A percentile compares a stretch with the other conserved stretches of the same genome.
Evolutionary conservation across 2,797 vertebrate species (phyloP).

Genomic region (Myotis pilosus): DNA sequence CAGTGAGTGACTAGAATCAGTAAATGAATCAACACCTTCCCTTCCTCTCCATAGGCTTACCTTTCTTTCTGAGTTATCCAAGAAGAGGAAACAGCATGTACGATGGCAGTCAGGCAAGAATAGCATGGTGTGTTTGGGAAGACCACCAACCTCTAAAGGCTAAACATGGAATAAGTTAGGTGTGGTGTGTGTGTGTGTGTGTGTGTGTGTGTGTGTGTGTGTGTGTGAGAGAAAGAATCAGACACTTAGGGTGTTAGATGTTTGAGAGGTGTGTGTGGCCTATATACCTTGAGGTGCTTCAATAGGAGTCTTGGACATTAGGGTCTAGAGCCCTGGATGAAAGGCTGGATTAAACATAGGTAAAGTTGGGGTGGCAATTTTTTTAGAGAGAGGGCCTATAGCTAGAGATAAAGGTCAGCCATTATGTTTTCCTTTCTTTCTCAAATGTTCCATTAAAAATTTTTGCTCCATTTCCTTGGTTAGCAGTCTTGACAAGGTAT

Average conservation of each 20-base stretch:
- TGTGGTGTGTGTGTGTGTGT: not conserved
- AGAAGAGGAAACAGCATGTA: not conserved
- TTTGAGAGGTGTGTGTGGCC: not conserved
- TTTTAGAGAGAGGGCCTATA: not conserved
- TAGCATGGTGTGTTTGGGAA: not conserved
- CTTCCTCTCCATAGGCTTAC: not conserved
- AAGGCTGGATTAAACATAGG: not conserved
- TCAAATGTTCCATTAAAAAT: slow-evolving; percentile 16
- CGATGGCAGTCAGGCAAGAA: not conserved
- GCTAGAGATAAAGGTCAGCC: not conserved
- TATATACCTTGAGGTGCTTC: not conserved
- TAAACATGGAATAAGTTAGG: not conserved
- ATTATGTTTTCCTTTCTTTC: not conserved
- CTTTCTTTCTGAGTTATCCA: not conserved
- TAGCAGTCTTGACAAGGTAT: not conserved
- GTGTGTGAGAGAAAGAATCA: not conserved
- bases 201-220: not conserved
- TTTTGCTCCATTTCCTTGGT: not conserved
- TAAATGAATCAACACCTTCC: not conserved
- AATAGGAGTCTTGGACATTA: not conserved
- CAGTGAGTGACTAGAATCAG: not conserved
- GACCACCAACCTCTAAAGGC: not conserved
- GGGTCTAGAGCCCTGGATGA: not conserved
- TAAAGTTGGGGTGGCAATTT: not conserved
- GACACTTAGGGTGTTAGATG: not conserved